These are phyloP conservation scores for Xiphophorus hellerii DNA, from an alignment of 2,113 vertebrate species.

Conservation along the genomic window DNA sequence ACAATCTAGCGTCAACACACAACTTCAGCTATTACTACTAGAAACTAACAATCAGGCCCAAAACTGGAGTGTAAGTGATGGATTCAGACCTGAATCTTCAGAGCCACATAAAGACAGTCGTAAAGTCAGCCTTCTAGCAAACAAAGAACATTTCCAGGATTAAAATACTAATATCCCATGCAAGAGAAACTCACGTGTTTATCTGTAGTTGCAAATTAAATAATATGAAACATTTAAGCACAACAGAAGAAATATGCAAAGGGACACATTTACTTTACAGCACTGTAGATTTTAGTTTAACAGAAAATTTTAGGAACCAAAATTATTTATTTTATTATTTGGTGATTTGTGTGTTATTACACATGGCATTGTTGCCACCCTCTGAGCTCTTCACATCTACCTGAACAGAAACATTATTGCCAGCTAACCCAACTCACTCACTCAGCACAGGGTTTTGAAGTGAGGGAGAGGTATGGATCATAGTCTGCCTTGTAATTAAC, in stretches of 20 bases:
- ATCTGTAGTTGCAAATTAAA: not conserved
- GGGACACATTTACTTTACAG: not conserved
- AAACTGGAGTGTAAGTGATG: too few species aligned
- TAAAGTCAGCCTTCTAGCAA: too few species aligned
- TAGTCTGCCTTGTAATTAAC: conserved; percentile 75
- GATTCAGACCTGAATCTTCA: too few species aligned
- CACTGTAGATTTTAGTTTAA: not conserved
- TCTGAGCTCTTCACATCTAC: conserved; percentile 47
- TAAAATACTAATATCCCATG: too few species aligned
- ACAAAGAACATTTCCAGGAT: too few species aligned
- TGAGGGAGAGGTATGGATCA: conserved; percentile 74
- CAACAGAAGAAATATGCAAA: conserved; percentile 16
- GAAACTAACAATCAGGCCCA: too few species aligned
- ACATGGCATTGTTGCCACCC: not conserved
- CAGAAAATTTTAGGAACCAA: not conserved
- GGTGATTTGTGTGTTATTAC: not conserved
- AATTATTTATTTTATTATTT: not conserved
- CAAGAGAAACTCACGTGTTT: too few species aligned
- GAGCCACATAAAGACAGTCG: too few species aligned
- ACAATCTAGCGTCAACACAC: too few species aligned
- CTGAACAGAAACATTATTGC: conserved; percentile 61
- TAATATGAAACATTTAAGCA: not conserved
- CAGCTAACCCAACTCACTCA: conserved; percentile 46
- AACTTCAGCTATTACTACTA: too few species aligned
- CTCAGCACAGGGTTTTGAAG: conserved; percentile 67